These are phyloP conservation scores for Strigamia maritima DNA, from an alignment of 2,888 invertebrate genomes.

Conservation along the genomic window DNA sequence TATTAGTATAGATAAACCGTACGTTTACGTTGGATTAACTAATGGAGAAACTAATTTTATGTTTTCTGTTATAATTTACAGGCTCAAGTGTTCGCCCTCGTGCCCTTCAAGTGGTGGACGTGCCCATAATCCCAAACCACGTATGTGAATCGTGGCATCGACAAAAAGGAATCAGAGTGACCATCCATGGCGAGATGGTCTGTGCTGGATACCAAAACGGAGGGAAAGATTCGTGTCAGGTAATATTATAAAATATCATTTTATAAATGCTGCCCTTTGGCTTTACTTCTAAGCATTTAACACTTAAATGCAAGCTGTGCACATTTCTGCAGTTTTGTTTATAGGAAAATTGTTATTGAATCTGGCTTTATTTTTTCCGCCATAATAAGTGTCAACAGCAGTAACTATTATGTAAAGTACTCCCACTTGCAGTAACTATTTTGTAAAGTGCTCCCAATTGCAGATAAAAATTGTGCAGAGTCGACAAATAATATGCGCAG, in stretches of 20 bases:
- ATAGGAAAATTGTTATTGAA: too few species aligned
- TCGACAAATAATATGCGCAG: background rate
- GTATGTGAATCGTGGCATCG: conserved; percentile 43
- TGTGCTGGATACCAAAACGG: conserved; percentile 85
- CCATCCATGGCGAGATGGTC: conserved; percentile 92
- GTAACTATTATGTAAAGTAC: too few species aligned
- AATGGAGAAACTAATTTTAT: background rate
- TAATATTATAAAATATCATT: conserved; percentile 45
- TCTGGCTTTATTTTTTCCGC: too few species aligned
- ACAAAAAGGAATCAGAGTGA: conserved; percentile 73
- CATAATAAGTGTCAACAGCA: too few species aligned
- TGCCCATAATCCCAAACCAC: conserved; percentile 42
- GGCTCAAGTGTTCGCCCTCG: conserved; percentile 42
- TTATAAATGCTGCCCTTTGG: background rate
- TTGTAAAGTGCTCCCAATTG: too few species aligned
- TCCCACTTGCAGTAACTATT: too few species aligned
- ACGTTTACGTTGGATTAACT: background rate
- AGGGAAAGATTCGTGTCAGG: conserved; percentile 74
- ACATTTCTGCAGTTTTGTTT: too few species aligned
- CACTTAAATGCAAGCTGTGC: too few species aligned
- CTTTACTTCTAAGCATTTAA: too few species aligned
- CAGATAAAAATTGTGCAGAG: too few species aligned
- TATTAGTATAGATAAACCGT: background rate
- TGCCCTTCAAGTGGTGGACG: conserved; percentile 43
- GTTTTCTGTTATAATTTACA: conserved; percentile 8